phyloP scores from a whole-genome alignment of 2,113 vertebrate genomes.

The Ctenomys sociabilis region DNA sequence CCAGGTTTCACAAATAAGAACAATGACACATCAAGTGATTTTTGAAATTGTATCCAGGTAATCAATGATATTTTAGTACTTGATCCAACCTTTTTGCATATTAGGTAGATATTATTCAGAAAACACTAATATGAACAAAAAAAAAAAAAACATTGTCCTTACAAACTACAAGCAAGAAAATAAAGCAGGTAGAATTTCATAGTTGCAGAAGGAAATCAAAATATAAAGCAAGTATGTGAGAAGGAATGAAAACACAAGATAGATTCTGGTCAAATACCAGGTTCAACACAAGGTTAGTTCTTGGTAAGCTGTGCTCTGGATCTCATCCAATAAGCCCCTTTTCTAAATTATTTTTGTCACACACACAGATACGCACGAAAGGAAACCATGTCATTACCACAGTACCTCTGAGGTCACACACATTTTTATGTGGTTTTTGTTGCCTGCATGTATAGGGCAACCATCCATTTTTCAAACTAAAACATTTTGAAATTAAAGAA shows the following conservation, averaged over 20 bases:
- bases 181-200: not conserved
- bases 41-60: not conserved
- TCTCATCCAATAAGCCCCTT: not conserved
- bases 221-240: not conserved
- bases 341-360: not conserved
- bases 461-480: not conserved
- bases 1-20: not conserved
- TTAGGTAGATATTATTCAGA: not conserved
- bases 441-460: not conserved
- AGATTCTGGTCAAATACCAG: not conserved
- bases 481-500: constrained; percentile 16
- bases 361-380: not conserved
- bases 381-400: not conserved
- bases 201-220: not conserved
- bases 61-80: not conserved
- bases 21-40: not conserved
- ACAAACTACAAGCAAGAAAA: not conserved
- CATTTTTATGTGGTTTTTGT: not conserved
- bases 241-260: not conserved
- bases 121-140: not conserved
- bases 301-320: not conserved
- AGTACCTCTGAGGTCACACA: not conserved
- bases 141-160: not conserved
- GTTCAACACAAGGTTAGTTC: not conserved
- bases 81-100: not conserved